Conservation (phyloP, 2,797 vertebrate species). For the Semotilus atromaculatus region DNA sequence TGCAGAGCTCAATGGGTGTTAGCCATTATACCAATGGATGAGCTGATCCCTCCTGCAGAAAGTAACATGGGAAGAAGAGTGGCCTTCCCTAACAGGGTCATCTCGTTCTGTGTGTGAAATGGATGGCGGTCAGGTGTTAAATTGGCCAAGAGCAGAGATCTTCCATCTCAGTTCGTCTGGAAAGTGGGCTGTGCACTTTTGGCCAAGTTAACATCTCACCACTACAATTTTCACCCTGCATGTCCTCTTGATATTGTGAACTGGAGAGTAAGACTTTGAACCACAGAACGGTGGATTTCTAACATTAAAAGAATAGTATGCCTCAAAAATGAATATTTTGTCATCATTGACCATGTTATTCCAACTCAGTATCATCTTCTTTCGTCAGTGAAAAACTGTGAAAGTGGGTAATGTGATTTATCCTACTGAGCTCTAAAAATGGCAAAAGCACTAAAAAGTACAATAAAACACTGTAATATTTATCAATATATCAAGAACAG, state of each 20-base stretch:
- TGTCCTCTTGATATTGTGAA: neutral
- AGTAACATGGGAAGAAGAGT: constrained; percentile 22
- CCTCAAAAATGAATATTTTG: neutral
- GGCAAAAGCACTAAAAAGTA: neutral
- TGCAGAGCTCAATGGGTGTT: constrained; percentile 37
- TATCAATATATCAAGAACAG: neutral
- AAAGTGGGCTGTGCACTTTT: neutral
- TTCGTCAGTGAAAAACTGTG: neutral
- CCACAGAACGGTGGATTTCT: neutral
- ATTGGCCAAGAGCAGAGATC: constrained; percentile 20
- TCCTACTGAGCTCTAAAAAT: too few relatives aligned
- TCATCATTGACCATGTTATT: neutral
- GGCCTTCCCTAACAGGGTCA: constrained; percentile 57
- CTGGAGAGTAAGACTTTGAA: neutral
- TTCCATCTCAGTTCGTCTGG: constrained; percentile 19
- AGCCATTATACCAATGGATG: constrained; percentile 51
- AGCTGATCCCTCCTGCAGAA: constrained; percentile 46
- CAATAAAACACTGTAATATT: neutral
- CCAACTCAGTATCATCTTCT: neutral
- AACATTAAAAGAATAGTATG: neutral
- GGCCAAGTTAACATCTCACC: neutral
- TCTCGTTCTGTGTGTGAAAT: constrained; percentile 35
- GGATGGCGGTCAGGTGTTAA: constrained; percentile 33
- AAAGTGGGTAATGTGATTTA: neutral
- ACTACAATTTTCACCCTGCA: neutral